Evolutionary conservation across 2,113 vertebrate species (phyloP).

Genomic region (Ptilorrhoa leucosticta): DNA sequence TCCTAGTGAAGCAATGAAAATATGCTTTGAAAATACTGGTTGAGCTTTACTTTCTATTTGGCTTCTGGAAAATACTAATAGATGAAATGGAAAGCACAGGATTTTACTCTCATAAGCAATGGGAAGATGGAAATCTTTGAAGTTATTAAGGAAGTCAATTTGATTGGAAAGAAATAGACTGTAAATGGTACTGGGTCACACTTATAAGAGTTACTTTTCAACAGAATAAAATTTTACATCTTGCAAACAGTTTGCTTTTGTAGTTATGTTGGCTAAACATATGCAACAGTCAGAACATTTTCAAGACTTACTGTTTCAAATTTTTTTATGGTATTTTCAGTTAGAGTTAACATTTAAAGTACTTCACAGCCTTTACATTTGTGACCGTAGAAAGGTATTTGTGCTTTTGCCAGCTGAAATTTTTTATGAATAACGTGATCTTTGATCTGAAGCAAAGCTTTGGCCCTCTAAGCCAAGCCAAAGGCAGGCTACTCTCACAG

Average conservation of each 20-base stretch:
- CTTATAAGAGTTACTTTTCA: not conserved
- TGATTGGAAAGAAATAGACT: not conserved
- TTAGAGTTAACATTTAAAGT: not conserved
- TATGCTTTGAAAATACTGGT: not conserved
- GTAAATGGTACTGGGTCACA: not conserved
- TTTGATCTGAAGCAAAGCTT: constrained; percentile 7
- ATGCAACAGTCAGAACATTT: not conserved
- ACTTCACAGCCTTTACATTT: not conserved
- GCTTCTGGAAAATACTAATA: not conserved
- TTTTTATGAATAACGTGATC: constrained; percentile 1
- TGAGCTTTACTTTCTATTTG: not conserved
- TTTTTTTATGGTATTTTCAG: not conserved
- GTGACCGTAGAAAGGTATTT: not conserved
- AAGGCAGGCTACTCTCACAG: not conserved
- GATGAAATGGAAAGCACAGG: not conserved
- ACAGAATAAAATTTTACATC: not conserved
- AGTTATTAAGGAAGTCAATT: not conserved
- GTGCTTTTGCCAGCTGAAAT: not conserved
- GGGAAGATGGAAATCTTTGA: not conserved
- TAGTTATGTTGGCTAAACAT: not conserved
- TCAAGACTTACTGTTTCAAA: not conserved
- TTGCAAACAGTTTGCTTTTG: not conserved
- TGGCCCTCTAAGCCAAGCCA: not conserved
- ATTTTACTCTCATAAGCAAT: not conserved
- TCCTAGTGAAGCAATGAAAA: not conserved